Conservation (phyloP, 2,113 vertebrate genomes). For the Marcusenius ussheri region DNA sequence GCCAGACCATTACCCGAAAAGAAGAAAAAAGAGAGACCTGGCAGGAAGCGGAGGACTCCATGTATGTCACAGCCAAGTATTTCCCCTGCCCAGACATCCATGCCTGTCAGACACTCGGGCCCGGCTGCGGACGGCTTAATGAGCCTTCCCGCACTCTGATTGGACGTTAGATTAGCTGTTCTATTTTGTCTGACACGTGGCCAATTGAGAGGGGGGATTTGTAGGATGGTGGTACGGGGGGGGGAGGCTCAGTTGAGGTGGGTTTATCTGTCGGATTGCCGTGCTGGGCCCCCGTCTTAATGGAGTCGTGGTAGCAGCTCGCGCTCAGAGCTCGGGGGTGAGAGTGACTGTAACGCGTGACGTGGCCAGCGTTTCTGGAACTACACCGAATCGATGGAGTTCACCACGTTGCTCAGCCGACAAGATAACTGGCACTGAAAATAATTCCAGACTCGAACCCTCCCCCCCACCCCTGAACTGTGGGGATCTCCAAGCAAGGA, state of each 20-base stretch:
- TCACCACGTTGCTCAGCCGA: background rate
- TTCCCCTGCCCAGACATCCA: background rate
- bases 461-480: background rate
- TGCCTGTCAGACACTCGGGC: background rate
- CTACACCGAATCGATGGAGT: background rate
- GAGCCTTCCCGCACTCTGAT: background rate
- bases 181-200: conserved; percentile 10
- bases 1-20: background rate
- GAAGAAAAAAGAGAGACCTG: background rate
- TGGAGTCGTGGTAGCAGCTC: background rate
- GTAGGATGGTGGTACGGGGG: background rate
- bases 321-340: background rate
- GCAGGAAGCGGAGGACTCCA: background rate
- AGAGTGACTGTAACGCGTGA: background rate
- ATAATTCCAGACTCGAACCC: background rate
- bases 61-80: background rate
- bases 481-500: background rate
- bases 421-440: background rate
- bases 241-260: background rate
- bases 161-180: conserved; percentile 5
- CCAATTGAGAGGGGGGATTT: background rate
- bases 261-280: background rate
- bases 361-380: background rate
- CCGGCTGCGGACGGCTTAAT: background rate
- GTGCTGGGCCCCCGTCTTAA: background rate